Evolutionary conservation across 1,140 invertebrate species (phyloP).

Genomic region (Drosophila orena): DNA sequence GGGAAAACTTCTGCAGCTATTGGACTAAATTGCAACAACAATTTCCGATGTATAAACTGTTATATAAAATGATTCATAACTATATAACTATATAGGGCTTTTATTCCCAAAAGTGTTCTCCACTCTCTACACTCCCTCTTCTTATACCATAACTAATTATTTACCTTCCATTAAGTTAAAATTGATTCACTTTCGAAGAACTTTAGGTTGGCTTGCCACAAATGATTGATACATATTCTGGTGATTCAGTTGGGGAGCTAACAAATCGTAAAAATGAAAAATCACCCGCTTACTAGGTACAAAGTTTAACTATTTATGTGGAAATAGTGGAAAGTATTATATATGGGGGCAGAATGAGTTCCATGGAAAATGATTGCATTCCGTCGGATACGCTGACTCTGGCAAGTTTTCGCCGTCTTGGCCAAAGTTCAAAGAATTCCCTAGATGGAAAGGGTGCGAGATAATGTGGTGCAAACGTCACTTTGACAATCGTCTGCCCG

Average conservation of each 20-base stretch:
- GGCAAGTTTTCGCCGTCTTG: slow-evolving; percentile 6
- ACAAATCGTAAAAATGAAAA: slow-evolving; percentile 37
- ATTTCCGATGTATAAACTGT: no score
- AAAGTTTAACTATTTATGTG: slow-evolving; percentile 5
- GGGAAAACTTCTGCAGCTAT: neutral
- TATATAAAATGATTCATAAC: no score
- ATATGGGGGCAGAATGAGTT: neutral
- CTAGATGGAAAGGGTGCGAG: slow-evolving; percentile 20
- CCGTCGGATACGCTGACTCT: no score
- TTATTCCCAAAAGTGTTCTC: no score
- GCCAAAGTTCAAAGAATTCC: slow-evolving; percentile 67
- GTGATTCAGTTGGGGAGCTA: slow-evolving; percentile 39
- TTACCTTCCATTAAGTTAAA: slow-evolving; percentile 2
- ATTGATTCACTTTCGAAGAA: slow-evolving; percentile 36
- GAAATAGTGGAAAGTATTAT: no score
- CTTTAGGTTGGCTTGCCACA: slow-evolving; percentile 28
- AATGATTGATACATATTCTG: slow-evolving; percentile 36
- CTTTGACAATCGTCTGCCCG: slow-evolving; percentile 41
- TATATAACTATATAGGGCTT: no score
- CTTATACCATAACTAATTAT: neutral
- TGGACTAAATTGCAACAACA: no score
- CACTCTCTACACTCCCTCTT: neutral
- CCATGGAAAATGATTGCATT: neutral
- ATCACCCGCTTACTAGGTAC: slow-evolving; percentile 5
- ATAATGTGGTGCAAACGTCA: slow-evolving; percentile 69